Percentiles rank a stretch among this genome's conserved stretches.
phyloP scores from a whole-genome alignment of 2,888 invertebrate genomes.

The Schizaphis graminum region DNA sequence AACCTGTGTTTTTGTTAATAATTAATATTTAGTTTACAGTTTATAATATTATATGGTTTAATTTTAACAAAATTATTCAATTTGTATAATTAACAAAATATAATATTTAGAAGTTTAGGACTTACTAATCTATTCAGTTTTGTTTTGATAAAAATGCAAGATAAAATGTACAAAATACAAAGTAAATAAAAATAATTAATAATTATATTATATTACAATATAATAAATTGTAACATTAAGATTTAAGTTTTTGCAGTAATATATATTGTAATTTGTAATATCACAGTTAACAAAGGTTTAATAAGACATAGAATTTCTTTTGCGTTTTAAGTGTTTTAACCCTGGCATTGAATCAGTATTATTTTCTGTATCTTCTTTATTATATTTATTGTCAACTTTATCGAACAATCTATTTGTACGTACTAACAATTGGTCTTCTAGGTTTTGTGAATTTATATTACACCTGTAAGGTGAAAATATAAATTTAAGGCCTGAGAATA shows the following conservation, averaged over 20 bases:
- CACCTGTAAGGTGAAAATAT: background rate
- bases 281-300: no score
- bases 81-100: background rate
- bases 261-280: no score
- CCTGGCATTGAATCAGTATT: background rate
- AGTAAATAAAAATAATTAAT: background rate
- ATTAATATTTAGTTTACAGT: background rate
- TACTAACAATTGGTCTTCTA: constrained; percentile 29
- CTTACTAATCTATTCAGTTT: no score
- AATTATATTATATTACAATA: no score
- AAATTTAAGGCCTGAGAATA: background rate
- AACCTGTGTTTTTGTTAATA: background rate
- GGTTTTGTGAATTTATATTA: background rate
- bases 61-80: background rate
- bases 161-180: background rate
- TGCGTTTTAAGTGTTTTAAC: background rate
- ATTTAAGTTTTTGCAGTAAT: no score
- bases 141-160: background rate
- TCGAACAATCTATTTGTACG: background rate
- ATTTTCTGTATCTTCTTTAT: background rate
- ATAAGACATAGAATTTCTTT: background rate
- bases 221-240: background rate
- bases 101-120: no score
- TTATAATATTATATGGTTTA: background rate
- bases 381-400: background rate